Conservation (phyloP, 2,888 invertebrate species). For the Philereme transversata region DNA sequence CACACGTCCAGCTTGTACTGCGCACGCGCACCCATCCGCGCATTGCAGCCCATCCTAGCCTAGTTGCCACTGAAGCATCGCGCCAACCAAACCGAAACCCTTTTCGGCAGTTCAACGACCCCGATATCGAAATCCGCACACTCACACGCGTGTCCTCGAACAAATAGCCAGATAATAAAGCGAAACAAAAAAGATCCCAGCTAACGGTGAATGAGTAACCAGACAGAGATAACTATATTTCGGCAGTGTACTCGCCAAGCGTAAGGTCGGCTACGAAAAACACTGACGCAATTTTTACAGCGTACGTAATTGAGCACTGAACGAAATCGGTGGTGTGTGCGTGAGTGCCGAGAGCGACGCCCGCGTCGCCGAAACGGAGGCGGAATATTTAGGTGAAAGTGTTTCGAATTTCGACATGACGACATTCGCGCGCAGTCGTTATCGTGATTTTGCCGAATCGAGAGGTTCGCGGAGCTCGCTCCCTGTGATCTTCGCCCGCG, state of each 20-base stretch:
- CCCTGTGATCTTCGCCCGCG: constrained; percentile 56
- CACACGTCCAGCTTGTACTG: constrained; percentile 53
- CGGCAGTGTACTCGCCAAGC: constrained; percentile 66
- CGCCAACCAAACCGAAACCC: constrained; percentile 73
- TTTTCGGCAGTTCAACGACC: constrained; percentile 79
- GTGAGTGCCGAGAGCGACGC: constrained; percentile 82
- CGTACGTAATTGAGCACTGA: constrained; percentile 79
- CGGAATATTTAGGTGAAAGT: constrained; percentile 85
- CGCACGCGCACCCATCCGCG: constrained; percentile 50
- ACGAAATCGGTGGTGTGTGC: constrained; percentile 75
- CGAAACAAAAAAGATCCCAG: constrained; percentile 71
- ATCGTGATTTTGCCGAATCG: constrained; percentile 84
- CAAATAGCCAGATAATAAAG: constrained; percentile 72
- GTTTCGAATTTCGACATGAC: constrained; percentile 84
- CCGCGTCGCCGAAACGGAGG: constrained; percentile 83
- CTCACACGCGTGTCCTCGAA: constrained; percentile 73
- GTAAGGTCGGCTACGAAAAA: constrained; percentile 82
- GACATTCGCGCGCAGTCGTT: constrained; percentile 84
- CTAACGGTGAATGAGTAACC: constrained; percentile 73
- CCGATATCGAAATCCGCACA: constrained; percentile 83
- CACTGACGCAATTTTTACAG: constrained; percentile 84
- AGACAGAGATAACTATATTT: constrained; percentile 83
- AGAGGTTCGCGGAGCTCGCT: constrained; percentile 76
- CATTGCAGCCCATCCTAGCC: constrained; percentile 60
- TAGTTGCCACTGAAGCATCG: constrained; percentile 61